phyloP scores from a whole-genome alignment of 2,888 invertebrate species.

The Aplocera efformata region DNA sequence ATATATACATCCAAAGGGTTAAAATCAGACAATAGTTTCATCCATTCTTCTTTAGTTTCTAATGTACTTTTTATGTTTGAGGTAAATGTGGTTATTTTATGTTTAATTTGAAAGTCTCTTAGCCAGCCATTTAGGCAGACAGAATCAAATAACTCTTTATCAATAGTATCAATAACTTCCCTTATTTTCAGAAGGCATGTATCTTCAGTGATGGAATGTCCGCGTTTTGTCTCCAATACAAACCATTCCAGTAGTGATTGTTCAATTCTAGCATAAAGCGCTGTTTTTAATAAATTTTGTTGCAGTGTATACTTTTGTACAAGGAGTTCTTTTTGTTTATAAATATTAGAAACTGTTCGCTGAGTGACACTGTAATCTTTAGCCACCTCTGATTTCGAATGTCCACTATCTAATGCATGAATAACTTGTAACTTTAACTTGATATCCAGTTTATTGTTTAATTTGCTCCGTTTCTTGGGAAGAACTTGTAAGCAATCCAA shows the following conservation, averaged over 20 bases:
- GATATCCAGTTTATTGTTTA: background rate
- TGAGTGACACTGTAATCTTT: conserved; percentile 40
- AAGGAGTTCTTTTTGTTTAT: conserved; percentile 39
- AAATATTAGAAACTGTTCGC: conserved; percentile 38
- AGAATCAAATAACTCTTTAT: conserved; percentile 23
- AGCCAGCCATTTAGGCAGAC: conserved; percentile 34
- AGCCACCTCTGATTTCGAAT: conserved; percentile 39
- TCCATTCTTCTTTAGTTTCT: conserved; percentile 34
- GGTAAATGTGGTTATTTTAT: conserved; percentile 37
- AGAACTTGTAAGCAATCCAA: background rate
- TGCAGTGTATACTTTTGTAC: conserved; percentile 30
- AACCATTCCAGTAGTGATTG: conserved; percentile 41
- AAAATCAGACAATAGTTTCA: conserved; percentile 26
- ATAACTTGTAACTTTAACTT: conserved; percentile 37
- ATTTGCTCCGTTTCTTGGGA: background rate
- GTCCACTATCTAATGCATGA: conserved; percentile 42
- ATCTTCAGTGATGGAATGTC: conserved; percentile 33
- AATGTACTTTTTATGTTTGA: conserved; percentile 25
- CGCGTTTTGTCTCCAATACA: conserved; percentile 31
- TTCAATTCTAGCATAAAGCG: conserved; percentile 32
- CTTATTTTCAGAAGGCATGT: conserved; percentile 32
- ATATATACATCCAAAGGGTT: conserved; percentile 36
- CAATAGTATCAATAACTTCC: conserved; percentile 30
- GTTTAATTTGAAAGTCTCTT: conserved; percentile 35
- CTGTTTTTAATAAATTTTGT: too few relatives aligned